Conservation (phyloP, 2,797 vertebrate species). For the Syncerus caffer region DNA sequence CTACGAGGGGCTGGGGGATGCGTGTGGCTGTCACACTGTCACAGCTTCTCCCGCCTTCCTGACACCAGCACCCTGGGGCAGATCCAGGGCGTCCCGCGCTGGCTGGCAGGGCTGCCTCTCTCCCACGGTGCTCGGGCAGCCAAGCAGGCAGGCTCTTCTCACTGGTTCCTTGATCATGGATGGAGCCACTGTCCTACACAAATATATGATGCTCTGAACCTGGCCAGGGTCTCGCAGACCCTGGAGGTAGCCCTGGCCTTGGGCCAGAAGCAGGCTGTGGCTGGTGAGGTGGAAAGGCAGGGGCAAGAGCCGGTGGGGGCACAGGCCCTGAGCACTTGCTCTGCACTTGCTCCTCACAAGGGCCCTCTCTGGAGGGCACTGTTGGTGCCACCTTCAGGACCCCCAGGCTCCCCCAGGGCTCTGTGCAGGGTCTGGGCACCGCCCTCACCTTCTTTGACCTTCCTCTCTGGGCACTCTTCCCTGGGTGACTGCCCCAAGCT, state of each 20-base stretch:
- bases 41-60: neutral
- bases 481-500: neutral
- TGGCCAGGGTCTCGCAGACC: neutral
- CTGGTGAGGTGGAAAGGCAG: neutral
- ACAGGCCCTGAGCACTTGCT: neutral
- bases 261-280: neutral
- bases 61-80: neutral
- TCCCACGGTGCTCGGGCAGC: neutral
- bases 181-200: neutral
- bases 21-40: neutral
- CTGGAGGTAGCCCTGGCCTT: neutral
- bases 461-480: neutral
- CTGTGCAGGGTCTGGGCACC: neutral
- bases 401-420: neutral
- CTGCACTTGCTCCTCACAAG: neutral
- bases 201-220: neutral
- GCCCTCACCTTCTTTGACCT: neutral
- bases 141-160: neutral
- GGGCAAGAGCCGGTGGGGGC: fast-evolving
- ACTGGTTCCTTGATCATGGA: neutral
- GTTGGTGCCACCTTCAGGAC: neutral
- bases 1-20: neutral
- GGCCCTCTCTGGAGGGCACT: neutral
- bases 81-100: neutral
- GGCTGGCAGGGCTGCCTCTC: no score